phyloP scores from a whole-genome alignment of 2,888 invertebrate species.

The Catocala fraxini region DNA sequence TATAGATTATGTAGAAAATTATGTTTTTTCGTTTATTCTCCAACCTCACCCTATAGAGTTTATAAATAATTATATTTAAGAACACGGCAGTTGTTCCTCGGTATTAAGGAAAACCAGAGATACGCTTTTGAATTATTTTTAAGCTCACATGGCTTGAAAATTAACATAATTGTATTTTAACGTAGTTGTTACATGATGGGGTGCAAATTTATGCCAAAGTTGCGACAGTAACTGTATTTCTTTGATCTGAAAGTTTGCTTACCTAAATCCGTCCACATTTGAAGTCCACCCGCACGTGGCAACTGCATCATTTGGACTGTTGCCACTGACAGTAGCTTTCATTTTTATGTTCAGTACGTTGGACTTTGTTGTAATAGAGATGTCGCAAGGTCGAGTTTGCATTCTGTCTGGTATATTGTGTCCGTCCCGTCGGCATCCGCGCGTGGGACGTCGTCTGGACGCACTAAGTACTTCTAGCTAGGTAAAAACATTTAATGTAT shows the following conservation, averaged over 20 bases:
- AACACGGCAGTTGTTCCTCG: too few species aligned
- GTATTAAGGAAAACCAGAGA: too few species aligned
- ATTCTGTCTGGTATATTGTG: slow-evolving; percentile 50
- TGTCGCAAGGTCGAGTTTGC: slow-evolving; percentile 45
- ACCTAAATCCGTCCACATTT: not conserved
- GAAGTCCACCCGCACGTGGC: slow-evolving; percentile 2
- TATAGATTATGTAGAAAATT: too few species aligned
- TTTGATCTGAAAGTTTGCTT: not conserved
- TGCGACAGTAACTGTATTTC: not conserved
- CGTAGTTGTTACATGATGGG: too few species aligned
- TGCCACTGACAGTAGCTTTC: slow-evolving; percentile 17
- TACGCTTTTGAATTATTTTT: too few species aligned
- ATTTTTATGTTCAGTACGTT: slow-evolving; percentile 40
- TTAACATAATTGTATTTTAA: too few species aligned
- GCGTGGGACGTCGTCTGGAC: slow-evolving; percentile 45
- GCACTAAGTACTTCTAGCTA: not conserved
- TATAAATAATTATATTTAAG: too few species aligned
- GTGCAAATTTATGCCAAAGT: too few species aligned
- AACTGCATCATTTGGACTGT: slow-evolving; percentile 22
- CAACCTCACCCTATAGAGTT: too few species aligned
- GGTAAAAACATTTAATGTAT: not conserved
- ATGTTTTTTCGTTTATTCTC: too few species aligned
- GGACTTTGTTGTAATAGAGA: slow-evolving; percentile 40
- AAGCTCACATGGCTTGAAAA: too few species aligned
- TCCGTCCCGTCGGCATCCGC: slow-evolving; percentile 33